Evolutionary conservation across 2,113 vertebrate genomes (phyloP).

Genomic region (Scomber colias): DNA sequence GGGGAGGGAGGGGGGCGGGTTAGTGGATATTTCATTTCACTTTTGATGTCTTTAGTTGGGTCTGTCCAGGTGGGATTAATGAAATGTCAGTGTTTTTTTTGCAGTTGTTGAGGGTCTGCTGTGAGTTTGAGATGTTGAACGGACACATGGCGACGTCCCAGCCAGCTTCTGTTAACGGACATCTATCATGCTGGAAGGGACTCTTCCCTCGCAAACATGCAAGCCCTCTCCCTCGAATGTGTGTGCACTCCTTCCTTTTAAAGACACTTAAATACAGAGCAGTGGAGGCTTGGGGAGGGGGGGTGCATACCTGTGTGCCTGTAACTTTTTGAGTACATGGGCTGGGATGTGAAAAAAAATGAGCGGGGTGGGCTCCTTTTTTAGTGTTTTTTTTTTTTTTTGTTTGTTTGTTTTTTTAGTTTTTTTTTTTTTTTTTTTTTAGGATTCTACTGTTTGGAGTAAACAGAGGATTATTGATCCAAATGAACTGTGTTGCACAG

Average conservation of each 20-base stretch:
- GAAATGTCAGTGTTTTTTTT: constrained; percentile 76
- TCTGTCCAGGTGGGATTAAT: constrained; percentile 60
- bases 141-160: constrained; percentile 59
- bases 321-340: constrained; percentile 74
- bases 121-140: constrained; percentile 49
- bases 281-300: constrained; percentile 76
- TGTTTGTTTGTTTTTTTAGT: constrained; percentile 64
- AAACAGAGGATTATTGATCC: constrained; percentile 84
- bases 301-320: constrained; percentile 79
- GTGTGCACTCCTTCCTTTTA: constrained; percentile 80
- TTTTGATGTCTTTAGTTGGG: constrained; percentile 66
- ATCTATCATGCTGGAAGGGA: constrained; percentile 65
- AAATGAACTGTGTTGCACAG: constrained; percentile 87
- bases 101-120: constrained; percentile 61
- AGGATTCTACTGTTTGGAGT: constrained; percentile 85
- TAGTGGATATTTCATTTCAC: constrained; percentile 73
- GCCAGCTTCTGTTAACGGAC: constrained; percentile 60
- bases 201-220: constrained; percentile 62
- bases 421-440: constrained; percentile 46
- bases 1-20: constrained; percentile 34
- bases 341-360: constrained; percentile 62
- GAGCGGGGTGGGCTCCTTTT: constrained; percentile 85
- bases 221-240: constrained; percentile 79
- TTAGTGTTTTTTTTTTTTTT: constrained; percentile 54
- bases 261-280: constrained; percentile 74